These are phyloP conservation scores for Dexiosoma caninum DNA, from an alignment of 2,888 invertebrate species.

Conservation along the genomic window DNA sequence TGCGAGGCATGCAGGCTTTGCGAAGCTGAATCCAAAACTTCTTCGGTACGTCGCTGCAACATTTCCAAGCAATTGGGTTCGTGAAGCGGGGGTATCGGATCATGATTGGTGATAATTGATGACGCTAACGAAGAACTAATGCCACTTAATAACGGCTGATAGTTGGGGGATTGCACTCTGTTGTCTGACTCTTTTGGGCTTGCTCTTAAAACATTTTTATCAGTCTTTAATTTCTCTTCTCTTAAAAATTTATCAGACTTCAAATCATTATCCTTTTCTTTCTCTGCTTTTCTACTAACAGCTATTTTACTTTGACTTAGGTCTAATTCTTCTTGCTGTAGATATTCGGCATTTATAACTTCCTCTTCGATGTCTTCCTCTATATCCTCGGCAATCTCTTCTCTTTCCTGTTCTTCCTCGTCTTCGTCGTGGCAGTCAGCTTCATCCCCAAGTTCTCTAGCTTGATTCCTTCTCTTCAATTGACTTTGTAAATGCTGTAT, in stretches of 20 bases:
- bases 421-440: constrained; percentile 39
- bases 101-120: constrained; percentile 90
- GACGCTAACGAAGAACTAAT: constrained; percentile 86
- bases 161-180: constrained; percentile 67
- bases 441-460: constrained; percentile 17
- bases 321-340: constrained; percentile 37
- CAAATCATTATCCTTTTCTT: constrained; percentile 20
- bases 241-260: constrained; percentile 26
- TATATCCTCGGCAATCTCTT: constrained; percentile 35
- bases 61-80: constrained; percentile 95
- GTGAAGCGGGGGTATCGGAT: constrained; percentile 85
- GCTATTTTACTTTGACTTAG: constrained; percentile 31
- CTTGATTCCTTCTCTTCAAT: constrained; percentile 78
- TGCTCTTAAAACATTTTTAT: constrained; percentile 59
- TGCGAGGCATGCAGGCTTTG: constrained; percentile 93
- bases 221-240: constrained; percentile 72
- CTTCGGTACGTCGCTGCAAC: constrained; percentile 93
- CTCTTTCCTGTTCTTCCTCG: constrained; percentile 26
- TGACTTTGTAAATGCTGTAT: constrained; percentile 96
- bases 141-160: constrained; percentile 73
- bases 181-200: constrained; percentile 19
- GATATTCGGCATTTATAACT: constrained; percentile 1
- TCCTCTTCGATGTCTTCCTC: constrained; percentile 28
- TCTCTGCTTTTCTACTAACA: neutral
- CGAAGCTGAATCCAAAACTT: constrained; percentile 94